These are phyloP conservation scores for Drosophila takahashii DNA, from an alignment of 1,140 invertebrate species.

Conservation along the genomic window DNA sequence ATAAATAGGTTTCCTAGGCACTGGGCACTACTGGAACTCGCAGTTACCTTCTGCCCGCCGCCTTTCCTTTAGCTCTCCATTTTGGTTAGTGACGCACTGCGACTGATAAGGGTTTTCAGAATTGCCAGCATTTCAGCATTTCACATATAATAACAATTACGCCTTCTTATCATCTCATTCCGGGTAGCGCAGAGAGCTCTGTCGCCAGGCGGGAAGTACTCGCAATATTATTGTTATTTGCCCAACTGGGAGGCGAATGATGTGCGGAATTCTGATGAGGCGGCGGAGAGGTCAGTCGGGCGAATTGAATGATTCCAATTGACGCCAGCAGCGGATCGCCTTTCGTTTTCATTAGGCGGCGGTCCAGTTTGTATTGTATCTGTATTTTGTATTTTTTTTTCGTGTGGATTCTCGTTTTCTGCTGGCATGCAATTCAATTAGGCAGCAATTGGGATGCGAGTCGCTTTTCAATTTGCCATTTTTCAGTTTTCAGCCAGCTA, in stretches of 20 bases:
- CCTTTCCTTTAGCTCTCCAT: slow-evolving; percentile 26
- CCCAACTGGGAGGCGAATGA: slow-evolving; percentile 12
- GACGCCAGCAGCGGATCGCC: slow-evolving; percentile 45
- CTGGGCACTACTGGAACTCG: not conserved
- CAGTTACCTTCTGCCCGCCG: slow-evolving; percentile 26
- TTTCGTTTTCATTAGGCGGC: slow-evolving; percentile 65
- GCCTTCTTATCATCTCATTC: slow-evolving; percentile 63
- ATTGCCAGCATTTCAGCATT: slow-evolving; percentile 5
- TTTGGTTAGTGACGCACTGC: slow-evolving; percentile 54
- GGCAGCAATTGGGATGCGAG: slow-evolving; percentile 55
- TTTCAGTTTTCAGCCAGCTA: slow-evolving; percentile 11
- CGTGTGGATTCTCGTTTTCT: slow-evolving; percentile 31
- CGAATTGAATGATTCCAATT: slow-evolving; percentile 55
- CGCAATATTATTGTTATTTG: not conserved
- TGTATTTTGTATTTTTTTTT: slow-evolving; percentile 29
- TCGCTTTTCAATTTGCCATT: slow-evolving; percentile 72
- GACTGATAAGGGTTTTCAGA: slow-evolving; percentile 52
- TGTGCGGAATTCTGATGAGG: slow-evolving; percentile 39
- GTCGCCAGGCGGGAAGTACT: slow-evolving; percentile 43
- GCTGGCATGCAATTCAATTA: slow-evolving; percentile 79
- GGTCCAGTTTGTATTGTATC: slow-evolving; percentile 44
- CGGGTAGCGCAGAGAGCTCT: slow-evolving; percentile 1
- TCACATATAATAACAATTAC: slow-evolving; percentile 69
- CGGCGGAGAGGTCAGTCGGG: slow-evolving; percentile 39
- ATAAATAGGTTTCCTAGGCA: slow-evolving; percentile 58